A percentile compares a stretch with the other conserved stretches of the same genome.
phyloP scores from a whole-genome alignment of 2,888 invertebrate genomes.

The Allophyes oxyacanthae region DNA sequence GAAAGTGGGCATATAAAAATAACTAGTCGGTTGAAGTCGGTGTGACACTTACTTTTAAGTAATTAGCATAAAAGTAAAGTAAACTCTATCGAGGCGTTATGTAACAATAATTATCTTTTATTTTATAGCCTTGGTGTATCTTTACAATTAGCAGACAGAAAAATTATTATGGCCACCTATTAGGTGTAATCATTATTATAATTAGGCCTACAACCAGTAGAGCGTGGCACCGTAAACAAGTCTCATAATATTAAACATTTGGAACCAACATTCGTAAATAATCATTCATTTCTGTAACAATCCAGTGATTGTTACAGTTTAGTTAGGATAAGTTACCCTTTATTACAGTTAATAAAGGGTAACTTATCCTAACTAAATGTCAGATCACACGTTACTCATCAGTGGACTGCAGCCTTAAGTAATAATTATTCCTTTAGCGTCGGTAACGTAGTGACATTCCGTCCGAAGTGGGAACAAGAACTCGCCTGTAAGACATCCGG shows the following conservation, averaged over 20 bases:
- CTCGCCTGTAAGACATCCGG: slow-evolving; percentile 74
- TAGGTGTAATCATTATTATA: slow-evolving; percentile 10
- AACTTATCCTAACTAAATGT: slow-evolving; percentile 15
- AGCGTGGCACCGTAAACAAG: slow-evolving; percentile 11
- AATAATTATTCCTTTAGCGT: slow-evolving; percentile 49
- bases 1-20: slow-evolving; percentile 40
- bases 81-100: slow-evolving; percentile 23
- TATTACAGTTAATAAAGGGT: slow-evolving; percentile 2
- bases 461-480: slow-evolving; percentile 66
- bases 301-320: too few relatives aligned
- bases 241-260: slow-evolving; percentile 1
- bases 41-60: slow-evolving; percentile 16
- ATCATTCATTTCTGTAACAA: slow-evolving; percentile 11
- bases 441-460: slow-evolving; percentile 58
- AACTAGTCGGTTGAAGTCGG: slow-evolving; percentile 32
- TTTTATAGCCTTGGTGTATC: slow-evolving; percentile 15
- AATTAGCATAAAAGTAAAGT: slow-evolving; percentile 45
- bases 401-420: slow-evolving; percentile 37
- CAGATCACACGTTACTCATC: slow-evolving; percentile 43
- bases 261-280: not conserved
- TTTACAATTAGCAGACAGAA: slow-evolving; percentile 32
- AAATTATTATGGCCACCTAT: not conserved
- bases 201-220: slow-evolving; percentile 27
- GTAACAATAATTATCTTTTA: slow-evolving; percentile 25
- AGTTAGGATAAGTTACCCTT: too few relatives aligned